These are phyloP conservation scores for Caenorhabditis sp. DNA, from an alignment of 2,888 invertebrate species.

Conservation along the genomic window DNA sequence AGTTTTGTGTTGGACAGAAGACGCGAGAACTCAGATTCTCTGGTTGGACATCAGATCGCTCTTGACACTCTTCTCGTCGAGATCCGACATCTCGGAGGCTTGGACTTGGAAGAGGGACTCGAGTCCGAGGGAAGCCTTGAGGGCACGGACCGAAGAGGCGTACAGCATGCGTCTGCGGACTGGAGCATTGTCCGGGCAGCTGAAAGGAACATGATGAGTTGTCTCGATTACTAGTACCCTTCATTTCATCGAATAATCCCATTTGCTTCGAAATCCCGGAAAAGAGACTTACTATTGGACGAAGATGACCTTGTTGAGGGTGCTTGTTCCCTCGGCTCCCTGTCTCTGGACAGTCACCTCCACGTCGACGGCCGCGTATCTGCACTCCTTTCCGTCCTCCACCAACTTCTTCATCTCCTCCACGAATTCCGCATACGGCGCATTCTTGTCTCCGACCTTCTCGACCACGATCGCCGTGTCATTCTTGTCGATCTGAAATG, in stretches of 20 bases:
- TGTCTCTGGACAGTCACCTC: conserved; percentile 82
- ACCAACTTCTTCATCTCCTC: conserved; percentile 79
- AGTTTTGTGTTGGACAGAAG: not conserved
- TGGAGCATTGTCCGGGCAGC: conserved; percentile 83
- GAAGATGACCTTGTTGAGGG: conserved; percentile 82
- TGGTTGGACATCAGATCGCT: conserved; percentile 82
- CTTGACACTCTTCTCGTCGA: conserved; percentile 83
- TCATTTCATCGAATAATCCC: too few relatives aligned
- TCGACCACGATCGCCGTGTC: conserved; percentile 83
- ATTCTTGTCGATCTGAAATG: conserved; percentile 79
- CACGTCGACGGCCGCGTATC: conserved; percentile 83
- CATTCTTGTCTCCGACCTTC: conserved; percentile 82
- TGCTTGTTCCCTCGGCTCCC: conserved; percentile 82
- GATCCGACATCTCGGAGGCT: conserved; percentile 82
- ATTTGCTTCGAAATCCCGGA: too few relatives aligned
- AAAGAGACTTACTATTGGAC: conserved; percentile 81
- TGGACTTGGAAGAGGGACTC: conserved; percentile 83
- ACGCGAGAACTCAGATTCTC: conserved; percentile 72
- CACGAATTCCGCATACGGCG: conserved; percentile 83
- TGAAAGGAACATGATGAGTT: too few relatives aligned
- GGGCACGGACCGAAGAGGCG: conserved; percentile 83
- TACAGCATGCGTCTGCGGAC: conserved; percentile 83
- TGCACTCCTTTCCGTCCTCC: conserved; percentile 82
- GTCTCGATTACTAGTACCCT: too few relatives aligned
- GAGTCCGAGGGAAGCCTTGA: conserved; percentile 82